Percentiles rank a stretch among this genome's conserved stretches.
phyloP scores from a whole-genome alignment of 2,888 invertebrate genomes.

The Microplitis deprimator region DNA sequence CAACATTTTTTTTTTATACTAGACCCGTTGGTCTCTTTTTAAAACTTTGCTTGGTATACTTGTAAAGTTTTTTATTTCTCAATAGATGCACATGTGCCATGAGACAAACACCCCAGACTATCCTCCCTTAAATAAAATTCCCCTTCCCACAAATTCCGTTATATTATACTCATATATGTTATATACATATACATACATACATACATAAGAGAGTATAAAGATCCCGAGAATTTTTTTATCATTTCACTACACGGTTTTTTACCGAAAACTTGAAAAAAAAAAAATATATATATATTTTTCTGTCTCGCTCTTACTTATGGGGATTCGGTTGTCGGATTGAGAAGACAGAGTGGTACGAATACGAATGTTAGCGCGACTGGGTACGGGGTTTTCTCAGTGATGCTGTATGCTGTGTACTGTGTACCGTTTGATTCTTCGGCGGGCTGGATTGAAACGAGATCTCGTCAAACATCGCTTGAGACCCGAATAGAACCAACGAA shows the following conservation, averaged over 20 bases:
- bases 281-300: neutral
- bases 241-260: neutral
- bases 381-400: conserved; percentile 1
- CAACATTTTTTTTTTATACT: conserved; percentile 28
- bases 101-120: neutral
- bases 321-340: neutral
- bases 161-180: neutral
- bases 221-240: neutral
- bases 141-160: neutral
- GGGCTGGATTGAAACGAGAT: conserved; percentile 68
- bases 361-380: neutral
- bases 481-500: conserved; percentile 28
- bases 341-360: no score
- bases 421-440: conserved; percentile 62
- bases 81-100: conserved; percentile 23
- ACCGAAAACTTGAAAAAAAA: neutral
- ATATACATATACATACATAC: no score
- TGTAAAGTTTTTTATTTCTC: conserved; percentile 32
- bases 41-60: conserved; percentile 24
- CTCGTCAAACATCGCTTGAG: conserved; percentile 61
- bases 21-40: conserved; percentile 30
- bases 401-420: conserved; percentile 45
- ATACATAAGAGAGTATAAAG: neutral
- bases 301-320: neutral
- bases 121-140: neutral